These are phyloP conservation scores for Falco novaeseelandiae DNA, from an alignment of 2,797 vertebrate species.

Conservation along the genomic window DNA sequence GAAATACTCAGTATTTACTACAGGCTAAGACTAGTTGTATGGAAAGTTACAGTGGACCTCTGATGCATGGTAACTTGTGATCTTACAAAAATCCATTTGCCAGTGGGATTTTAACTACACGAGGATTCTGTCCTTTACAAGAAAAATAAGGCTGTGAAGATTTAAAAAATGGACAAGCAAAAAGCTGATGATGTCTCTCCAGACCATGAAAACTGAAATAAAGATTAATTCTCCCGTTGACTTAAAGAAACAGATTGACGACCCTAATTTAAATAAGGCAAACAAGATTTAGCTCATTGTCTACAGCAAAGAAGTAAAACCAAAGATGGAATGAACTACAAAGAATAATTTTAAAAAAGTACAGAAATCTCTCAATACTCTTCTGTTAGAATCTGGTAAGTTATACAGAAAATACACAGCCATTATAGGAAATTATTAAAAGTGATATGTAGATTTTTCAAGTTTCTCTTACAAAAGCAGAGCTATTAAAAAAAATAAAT, in stretches of 20 bases:
- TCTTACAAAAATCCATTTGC: background rate
- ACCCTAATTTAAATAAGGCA: background rate
- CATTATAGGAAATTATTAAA: background rate
- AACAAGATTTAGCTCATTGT: background rate
- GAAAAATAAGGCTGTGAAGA: background rate
- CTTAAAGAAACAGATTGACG: background rate
- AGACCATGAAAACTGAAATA: background rate
- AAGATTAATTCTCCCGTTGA: background rate
- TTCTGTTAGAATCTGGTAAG: background rate
- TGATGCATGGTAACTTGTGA: background rate
- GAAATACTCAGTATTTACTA: background rate
- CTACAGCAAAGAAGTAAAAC: background rate
- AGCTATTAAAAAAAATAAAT: background rate
- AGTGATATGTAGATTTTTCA: background rate
- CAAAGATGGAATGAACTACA: background rate
- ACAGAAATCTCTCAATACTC: background rate
- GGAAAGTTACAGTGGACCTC: background rate
- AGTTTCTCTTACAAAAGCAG: background rate
- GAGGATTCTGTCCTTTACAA: background rate
- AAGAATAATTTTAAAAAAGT: background rate
- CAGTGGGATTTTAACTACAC: background rate
- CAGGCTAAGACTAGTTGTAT: background rate
- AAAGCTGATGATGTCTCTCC: background rate
- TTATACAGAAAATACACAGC: background rate
- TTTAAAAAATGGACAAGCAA: background rate